phyloP scores from a whole-genome alignment of 2,888 invertebrate genomes.

The Cryptosula pallasiana region DNA sequence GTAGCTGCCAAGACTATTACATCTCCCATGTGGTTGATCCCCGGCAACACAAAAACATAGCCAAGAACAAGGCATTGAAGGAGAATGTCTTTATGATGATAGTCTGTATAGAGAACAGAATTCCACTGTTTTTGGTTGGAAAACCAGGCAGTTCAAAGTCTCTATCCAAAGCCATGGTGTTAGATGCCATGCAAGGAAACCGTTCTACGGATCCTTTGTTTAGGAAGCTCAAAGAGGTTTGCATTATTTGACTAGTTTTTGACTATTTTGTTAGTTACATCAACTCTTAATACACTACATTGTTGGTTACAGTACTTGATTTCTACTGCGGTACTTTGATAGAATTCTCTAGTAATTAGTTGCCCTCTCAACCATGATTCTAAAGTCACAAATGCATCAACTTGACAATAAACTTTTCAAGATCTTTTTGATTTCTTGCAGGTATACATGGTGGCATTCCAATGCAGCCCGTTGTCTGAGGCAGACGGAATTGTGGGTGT shows the following conservation, averaged over 20 bases:
- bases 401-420: too few relatives aligned
- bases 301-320: too few relatives aligned
- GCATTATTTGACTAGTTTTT: too few relatives aligned
- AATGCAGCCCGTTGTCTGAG: constrained; percentile 28
- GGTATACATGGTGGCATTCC: constrained; percentile 28
- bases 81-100: constrained; percentile 52
- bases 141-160: constrained; percentile 52
- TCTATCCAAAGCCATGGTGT: constrained; percentile 47
- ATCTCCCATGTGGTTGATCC: background rate
- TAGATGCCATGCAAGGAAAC: constrained; percentile 47
- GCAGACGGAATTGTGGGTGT: constrained; percentile 27
- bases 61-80: constrained; percentile 43
- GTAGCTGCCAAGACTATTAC: background rate
- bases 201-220: constrained; percentile 39
- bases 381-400: too few relatives aligned
- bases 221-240: constrained; percentile 40
- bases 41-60: constrained; percentile 35
- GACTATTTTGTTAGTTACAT: too few relatives aligned
- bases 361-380: too few relatives aligned
- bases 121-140: constrained; percentile 49
- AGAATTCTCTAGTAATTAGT: too few relatives aligned
- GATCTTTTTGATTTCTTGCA: too few relatives aligned
- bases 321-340: too few relatives aligned
- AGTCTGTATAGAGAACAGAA: constrained; percentile 46
- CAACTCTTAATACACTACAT: too few relatives aligned